phyloP scores from a whole-genome alignment of 2,797 vertebrate genomes.

The Enteromius viviparus region DNA sequence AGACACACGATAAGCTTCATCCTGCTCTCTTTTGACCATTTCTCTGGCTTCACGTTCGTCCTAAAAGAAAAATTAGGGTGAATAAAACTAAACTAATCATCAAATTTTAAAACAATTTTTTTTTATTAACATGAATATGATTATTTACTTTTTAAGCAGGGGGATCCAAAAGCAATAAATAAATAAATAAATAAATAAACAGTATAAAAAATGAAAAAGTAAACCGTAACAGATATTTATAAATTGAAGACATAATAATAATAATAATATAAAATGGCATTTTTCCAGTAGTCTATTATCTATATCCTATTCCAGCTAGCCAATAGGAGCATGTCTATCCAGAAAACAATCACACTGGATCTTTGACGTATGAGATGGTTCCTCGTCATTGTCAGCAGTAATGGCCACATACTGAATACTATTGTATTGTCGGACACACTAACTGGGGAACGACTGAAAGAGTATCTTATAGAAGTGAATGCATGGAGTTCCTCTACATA shows the following conservation, averaged over 20 bases:
- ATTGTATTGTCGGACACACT: slow-evolving; percentile 51
- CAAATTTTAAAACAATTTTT: not conserved
- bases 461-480: slow-evolving; percentile 72
- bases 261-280: not conserved
- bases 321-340: slow-evolving; percentile 1
- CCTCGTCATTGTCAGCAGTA: slow-evolving; percentile 47
- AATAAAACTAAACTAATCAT: not conserved
- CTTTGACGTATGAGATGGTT: slow-evolving; percentile 48
- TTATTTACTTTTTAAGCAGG: not conserved
- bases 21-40: slow-evolving; percentile 96
- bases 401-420: slow-evolving; percentile 48
- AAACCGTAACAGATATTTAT: not conserved
- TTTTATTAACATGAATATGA: not conserved
- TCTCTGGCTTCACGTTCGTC: slow-evolving; percentile 98
- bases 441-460: slow-evolving; percentile 64
- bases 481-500: slow-evolving; percentile 71
- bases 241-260: not conserved
- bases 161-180: not conserved
- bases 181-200: not conserved
- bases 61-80: slow-evolving; percentile 69
- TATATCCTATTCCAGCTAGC: not conserved
- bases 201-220: not conserved
- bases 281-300: not conserved
- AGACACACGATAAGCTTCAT: slow-evolving; percentile 96
- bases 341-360: slow-evolving; percentile 18